Evolutionary conservation across 2,888 invertebrate genomes (phyloP).

Genomic region (Maniola hyperantus): DNA sequence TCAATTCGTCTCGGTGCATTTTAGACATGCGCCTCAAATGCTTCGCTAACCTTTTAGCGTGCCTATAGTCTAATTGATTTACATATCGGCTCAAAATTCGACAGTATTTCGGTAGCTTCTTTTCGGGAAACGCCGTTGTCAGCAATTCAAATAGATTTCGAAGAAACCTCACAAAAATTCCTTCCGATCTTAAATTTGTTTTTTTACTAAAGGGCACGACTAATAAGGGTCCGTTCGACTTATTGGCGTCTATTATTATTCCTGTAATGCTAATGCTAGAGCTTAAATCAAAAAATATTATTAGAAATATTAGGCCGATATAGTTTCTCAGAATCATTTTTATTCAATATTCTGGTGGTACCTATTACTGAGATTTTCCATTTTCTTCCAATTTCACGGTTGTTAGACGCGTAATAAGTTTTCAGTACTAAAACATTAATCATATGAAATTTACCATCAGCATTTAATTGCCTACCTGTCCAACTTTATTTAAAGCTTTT

Average conservation of each 20-base stretch:
- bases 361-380: not conserved
- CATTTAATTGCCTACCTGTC: too few relatives aligned
- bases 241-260: slow-evolving; percentile 26
- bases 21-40: slow-evolving; percentile 47
- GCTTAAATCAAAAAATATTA: slow-evolving; percentile 10
- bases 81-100: slow-evolving; percentile 48
- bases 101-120: slow-evolving; percentile 50
- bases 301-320: not conserved
- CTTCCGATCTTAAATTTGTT: slow-evolving; percentile 38
- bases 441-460: not conserved
- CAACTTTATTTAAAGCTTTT: too few relatives aligned
- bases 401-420: not conserved
- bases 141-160: slow-evolving; percentile 50
- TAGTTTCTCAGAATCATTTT: slow-evolving; percentile 8
- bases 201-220: slow-evolving; percentile 28
- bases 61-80: slow-evolving; percentile 42
- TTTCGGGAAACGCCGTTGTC: slow-evolving; percentile 47
- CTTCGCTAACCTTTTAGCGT: slow-evolving; percentile 48
- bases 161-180: slow-evolving; percentile 60
- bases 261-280: slow-evolving; percentile 29
- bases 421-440: slow-evolving; percentile 19
- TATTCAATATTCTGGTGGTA: not conserved
- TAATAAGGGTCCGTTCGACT: slow-evolving; percentile 27
- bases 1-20: slow-evolving; percentile 48
- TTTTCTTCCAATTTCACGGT: slow-evolving; percentile 15